phyloP scores from a whole-genome alignment of 2,888 invertebrate genomes.

The Ectropis crepuscularia region DNA sequence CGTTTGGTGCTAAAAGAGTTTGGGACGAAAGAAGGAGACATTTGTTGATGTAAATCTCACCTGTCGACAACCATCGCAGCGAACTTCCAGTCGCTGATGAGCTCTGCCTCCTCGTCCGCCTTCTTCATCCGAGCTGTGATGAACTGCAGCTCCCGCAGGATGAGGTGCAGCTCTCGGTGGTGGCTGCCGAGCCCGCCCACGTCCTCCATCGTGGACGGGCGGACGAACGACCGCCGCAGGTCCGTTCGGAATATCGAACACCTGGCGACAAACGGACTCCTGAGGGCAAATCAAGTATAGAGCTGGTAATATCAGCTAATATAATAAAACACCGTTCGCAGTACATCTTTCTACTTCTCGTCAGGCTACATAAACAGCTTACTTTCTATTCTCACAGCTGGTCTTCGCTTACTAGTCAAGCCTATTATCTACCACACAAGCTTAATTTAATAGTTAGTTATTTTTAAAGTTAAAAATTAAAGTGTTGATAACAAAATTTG shows the following conservation, averaged over 20 bases:
- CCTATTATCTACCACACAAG: too few relatives aligned
- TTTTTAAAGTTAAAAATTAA: too few relatives aligned
- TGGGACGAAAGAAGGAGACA: too few relatives aligned
- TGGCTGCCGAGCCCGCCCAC: conserved; percentile 87
- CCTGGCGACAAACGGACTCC: conserved; percentile 50
- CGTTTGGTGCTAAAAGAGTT: too few relatives aligned
- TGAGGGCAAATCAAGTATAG: conserved; percentile 12
- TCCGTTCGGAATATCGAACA: conserved; percentile 83
- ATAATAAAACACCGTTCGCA: too few relatives aligned
- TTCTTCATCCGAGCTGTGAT: conserved; percentile 97
- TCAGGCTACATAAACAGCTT: too few relatives aligned
- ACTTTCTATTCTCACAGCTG: too few relatives aligned
- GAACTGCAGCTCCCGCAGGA: conserved; percentile 96
- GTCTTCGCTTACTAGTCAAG: too few relatives aligned
- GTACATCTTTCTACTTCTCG: too few relatives aligned
- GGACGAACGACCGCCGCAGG: conserved; percentile 86
- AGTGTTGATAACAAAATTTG: too few relatives aligned
- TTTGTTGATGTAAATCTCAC: conserved; percentile 53
- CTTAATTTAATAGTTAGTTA: too few relatives aligned
- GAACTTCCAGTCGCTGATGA: conserved; percentile 98
- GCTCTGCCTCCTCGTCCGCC: conserved; percentile 96
- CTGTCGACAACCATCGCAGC: conserved; percentile 99
- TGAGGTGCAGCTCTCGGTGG: conserved; percentile 94
- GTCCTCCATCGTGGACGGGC: conserved; percentile 92
- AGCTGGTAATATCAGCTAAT: neutral